phyloP scores from a whole-genome alignment of 1,140 invertebrate genomes.

The Thaumetopoea pityocampa region DNA sequence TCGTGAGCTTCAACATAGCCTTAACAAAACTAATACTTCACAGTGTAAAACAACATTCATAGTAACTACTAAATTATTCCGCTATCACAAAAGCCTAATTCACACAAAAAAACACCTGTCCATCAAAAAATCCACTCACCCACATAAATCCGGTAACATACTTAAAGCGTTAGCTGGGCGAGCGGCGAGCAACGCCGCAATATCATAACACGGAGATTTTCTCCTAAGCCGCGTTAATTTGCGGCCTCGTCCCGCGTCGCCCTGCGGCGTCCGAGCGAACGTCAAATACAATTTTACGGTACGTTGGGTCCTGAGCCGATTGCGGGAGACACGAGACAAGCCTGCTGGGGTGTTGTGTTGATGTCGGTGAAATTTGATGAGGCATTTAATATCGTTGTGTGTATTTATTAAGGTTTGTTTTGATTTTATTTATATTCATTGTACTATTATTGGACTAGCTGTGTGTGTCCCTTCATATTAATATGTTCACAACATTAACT shows the following conservation, averaged over 20 bases:
- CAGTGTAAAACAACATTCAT: too few species aligned
- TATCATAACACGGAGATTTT: slow-evolving; percentile 65
- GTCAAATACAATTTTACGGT: slow-evolving; percentile 68
- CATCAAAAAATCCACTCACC: slow-evolving; percentile 11
- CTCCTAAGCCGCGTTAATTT: slow-evolving; percentile 69
- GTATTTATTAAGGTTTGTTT: not conserved
- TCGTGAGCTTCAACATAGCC: too few species aligned
- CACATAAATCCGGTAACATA: slow-evolving; percentile 39
- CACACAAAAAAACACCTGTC: slow-evolving; percentile 38
- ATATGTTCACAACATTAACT: too few species aligned
- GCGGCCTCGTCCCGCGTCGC: slow-evolving; percentile 12
- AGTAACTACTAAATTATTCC: not conserved
- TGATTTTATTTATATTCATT: too few species aligned
- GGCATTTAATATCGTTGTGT: slow-evolving; percentile 16
- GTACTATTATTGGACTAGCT: too few species aligned
- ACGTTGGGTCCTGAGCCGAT: slow-evolving; percentile 61
- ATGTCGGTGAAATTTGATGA: slow-evolving; percentile 22
- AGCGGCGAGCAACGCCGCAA: slow-evolving; percentile 23
- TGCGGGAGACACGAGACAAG: slow-evolving; percentile 60
- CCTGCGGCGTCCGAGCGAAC: slow-evolving; percentile 31
- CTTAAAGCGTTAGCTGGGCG: slow-evolving; percentile 51
- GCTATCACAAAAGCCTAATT: slow-evolving; percentile 3
- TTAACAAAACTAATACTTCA: too few species aligned
- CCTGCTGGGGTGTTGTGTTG: slow-evolving; percentile 28
- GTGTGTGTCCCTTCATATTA: too few species aligned